These are phyloP conservation scores for Choristoneura fumiferana DNA, from an alignment of 1,140 invertebrate genomes.

Conservation along the genomic window DNA sequence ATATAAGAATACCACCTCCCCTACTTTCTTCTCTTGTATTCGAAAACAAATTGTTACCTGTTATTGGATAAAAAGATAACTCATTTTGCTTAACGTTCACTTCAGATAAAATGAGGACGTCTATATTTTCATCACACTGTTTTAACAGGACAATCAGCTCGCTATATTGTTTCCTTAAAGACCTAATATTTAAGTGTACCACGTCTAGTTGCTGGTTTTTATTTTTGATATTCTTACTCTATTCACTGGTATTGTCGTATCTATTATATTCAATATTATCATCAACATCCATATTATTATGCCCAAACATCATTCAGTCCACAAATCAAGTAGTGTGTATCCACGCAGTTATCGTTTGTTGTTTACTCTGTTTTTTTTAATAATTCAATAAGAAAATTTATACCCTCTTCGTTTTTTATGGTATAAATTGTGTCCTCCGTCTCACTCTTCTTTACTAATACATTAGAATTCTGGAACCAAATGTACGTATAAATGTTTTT, in stretches of 20 bases:
- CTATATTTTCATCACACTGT: slow-evolving; percentile 9
- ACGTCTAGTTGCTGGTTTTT: slow-evolving; percentile 8
- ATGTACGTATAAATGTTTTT: neutral
- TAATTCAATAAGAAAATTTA: neutral
- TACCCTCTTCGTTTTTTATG: neutral
- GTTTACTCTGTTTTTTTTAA: neutral
- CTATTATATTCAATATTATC: neutral
- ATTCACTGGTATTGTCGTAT: neutral
- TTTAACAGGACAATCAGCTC: slow-evolving; percentile 4
- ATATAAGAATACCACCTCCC: slow-evolving; percentile 17
- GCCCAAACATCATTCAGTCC: neutral
- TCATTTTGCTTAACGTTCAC: slow-evolving; percentile 11
- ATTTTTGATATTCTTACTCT: slow-evolving; percentile 6
- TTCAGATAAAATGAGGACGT: slow-evolving; percentile 12
- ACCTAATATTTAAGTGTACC: slow-evolving; percentile 20
- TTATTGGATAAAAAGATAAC: slow-evolving; percentile 7
- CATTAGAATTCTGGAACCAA: slow-evolving; percentile 6
- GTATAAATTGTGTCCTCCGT: neutral
- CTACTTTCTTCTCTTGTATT: slow-evolving; percentile 11
- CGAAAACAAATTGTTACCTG: neutral
- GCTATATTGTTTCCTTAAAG: slow-evolving; percentile 16
- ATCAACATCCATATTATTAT: neutral
- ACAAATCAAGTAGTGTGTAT: slow-evolving; percentile 19
- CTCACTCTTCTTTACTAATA: slow-evolving; percentile 4
- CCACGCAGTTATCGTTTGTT: neutral